Evolutionary conservation across 2,888 invertebrate species (phyloP).

Genomic region (Lepidocyrtoides sp.): DNA sequence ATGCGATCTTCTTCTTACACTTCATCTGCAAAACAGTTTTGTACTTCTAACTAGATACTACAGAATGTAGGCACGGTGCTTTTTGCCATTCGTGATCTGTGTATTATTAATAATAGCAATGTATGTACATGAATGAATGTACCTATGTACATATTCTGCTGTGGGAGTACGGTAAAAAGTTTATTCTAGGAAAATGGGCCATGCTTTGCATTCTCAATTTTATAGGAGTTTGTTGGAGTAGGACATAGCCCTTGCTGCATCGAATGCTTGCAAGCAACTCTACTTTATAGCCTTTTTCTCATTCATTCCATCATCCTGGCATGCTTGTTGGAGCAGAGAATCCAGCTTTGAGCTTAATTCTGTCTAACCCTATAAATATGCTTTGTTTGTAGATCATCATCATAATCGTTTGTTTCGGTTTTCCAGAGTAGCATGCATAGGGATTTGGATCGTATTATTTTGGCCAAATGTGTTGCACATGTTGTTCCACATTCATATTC

Average conservation of each 20-base stretch:
- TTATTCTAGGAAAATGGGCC: slow-evolving; percentile 64
- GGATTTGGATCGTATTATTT: not conserved
- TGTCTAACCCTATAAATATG: not conserved
- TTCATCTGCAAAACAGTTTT: not conserved
- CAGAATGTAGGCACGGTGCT: not conserved
- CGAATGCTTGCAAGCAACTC: not conserved
- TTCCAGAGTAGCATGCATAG: not conserved
- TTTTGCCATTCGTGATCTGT: not conserved
- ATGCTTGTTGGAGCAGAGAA: not conserved
- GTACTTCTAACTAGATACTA: not conserved
- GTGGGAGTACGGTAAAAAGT: slow-evolving; percentile 15
- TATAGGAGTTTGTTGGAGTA: not conserved
- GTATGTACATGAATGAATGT: no score
- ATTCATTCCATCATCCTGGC: not conserved
- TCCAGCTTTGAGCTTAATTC: not conserved
- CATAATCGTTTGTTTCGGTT: not conserved
- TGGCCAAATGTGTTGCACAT: not conserved
- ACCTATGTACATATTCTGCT: not conserved
- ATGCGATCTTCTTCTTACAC: not conserved
- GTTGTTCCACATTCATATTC: not conserved
- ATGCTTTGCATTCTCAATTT: slow-evolving; percentile 48
- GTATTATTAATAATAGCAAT: no score
- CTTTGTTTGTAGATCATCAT: not conserved
- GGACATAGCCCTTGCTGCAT: not conserved
- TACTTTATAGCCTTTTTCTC: not conserved